These are phyloP conservation scores for Harpagifer antarcticus DNA, from an alignment of 2,797 vertebrate species.

Conservation along the genomic window DNA sequence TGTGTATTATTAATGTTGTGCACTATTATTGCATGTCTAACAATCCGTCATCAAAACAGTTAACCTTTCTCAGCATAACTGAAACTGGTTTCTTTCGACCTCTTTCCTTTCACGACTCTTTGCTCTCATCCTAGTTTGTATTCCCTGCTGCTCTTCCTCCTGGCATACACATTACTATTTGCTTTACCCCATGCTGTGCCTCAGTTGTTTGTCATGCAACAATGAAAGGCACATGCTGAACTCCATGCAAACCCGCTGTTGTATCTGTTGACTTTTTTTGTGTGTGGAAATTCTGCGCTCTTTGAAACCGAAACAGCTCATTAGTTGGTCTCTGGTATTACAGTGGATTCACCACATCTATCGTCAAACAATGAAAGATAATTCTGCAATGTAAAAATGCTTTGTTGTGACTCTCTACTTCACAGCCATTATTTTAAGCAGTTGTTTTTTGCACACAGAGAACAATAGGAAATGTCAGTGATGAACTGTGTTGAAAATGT, in stretches of 20 bases:
- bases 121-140: slow-evolving; percentile 40
- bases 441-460: background rate
- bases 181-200: slow-evolving; percentile 54
- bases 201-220: slow-evolving; percentile 62
- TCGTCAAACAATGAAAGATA: slow-evolving; percentile 3
- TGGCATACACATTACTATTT: slow-evolving; percentile 50
- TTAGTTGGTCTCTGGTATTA: slow-evolving; percentile 28
- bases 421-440: slow-evolving; percentile 12
- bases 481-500: slow-evolving; percentile 22
- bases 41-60: slow-evolving; percentile 57
- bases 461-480: background rate
- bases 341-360: background rate
- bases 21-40: slow-evolving; percentile 48
- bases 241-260: slow-evolving; percentile 52
- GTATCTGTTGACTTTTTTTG: slow-evolving; percentile 39
- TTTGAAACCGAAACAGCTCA: slow-evolving; percentile 24
- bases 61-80: slow-evolving; percentile 66
- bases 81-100: slow-evolving; percentile 52
- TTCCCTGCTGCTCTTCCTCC: slow-evolving; percentile 40
- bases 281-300: slow-evolving; percentile 22
- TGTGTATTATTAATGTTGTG: slow-evolving; percentile 58
- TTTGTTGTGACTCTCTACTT: slow-evolving; percentile 11
- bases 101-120: slow-evolving; percentile 28
- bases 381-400: slow-evolving; percentile 20
- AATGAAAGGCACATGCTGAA: slow-evolving; percentile 66